phyloP scores from a whole-genome alignment of 2,888 invertebrate species.

The Scaptomyza tumidula region DNA sequence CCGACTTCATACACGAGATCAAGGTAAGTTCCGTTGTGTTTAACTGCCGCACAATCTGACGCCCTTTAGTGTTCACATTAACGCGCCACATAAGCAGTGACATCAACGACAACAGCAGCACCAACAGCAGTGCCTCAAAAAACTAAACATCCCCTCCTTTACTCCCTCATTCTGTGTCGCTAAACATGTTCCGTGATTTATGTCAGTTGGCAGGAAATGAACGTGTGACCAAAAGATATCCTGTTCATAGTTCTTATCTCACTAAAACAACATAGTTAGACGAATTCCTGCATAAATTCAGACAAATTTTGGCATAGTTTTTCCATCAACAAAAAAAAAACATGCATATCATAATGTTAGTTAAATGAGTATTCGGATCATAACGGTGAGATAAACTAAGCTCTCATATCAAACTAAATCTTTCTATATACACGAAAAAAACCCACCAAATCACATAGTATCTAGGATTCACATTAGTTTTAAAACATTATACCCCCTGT shows the following conservation, averaged over 20 bases:
- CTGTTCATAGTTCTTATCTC: background rate
- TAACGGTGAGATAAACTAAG: no score
- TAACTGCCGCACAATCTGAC: slow-evolving; percentile 13
- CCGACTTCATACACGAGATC: slow-evolving; percentile 94
- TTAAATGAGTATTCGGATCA: no score
- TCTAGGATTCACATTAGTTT: no score
- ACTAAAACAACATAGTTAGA: no score
- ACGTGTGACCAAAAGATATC: background rate
- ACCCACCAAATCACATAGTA: no score
- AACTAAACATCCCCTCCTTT: slow-evolving; percentile 1
- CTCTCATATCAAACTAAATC: no score
- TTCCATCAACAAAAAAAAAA: no score
- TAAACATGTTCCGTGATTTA: slow-evolving; percentile 52
- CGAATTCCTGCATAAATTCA: no score
- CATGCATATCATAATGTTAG: no score
- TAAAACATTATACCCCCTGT: background rate
- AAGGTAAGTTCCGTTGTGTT: slow-evolving; percentile 87
- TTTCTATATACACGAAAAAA: no score
- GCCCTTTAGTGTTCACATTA: slow-evolving; percentile 55
- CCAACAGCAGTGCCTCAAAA: slow-evolving; percentile 6
- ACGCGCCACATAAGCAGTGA: slow-evolving; percentile 48
- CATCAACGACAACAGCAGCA: slow-evolving; percentile 20
- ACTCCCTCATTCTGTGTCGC: background rate
- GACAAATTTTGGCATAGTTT: no score
- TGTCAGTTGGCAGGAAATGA: slow-evolving; percentile 62